Evolutionary conservation across 2,113 vertebrate genomes (phyloP), one percentile per base, ranked within the genome.

Genomic region (Percopsis transmontana): DNA sequence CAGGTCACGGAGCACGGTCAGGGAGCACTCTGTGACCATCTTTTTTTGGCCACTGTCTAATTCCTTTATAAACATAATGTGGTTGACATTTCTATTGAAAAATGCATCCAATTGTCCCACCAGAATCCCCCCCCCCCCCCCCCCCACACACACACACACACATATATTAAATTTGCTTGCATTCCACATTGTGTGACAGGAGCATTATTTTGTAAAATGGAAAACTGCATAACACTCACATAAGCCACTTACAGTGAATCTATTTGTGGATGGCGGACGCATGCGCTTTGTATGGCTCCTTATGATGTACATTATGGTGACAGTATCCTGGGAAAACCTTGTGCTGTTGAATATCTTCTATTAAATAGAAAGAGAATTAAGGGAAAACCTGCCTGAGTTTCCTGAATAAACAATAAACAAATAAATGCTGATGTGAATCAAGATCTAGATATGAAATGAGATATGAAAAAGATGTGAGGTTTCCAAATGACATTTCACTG

Each of bases 71-170:
- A 82, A 66, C 75, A 73, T 88, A 89, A 90, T 90, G 81, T 86
- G 85, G 68, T 69, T 88, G 89, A 86, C 89, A 87, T 90, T 90
- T 33, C 27, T 86, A 72, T 73, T 86, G 87, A 86, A 89, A 89
- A 84, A 87, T 82, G 73, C 78, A 65, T 72, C 44, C 75, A 82
- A 75, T 80, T 33, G 78, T 85, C 82, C 63, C 68, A 60, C 54
- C 15, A 72, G 71, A 74, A 59, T 69, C 63, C 7, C 58, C 60
- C 47, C 58, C 72, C 61, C 68, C 54, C 67, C 3, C 3, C 27
- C 27, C 3, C 27, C 3, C 27, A 33, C 27, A 33, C 27, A 2
- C 27, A 33, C 27, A 33, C 27, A 33, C 53, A 54, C 70, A 59
- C 68, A 39, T 7, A 33, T 33, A 33, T 33, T 33, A 6, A 45